These are phyloP conservation scores for Prosopocoilus inquinatus DNA, from an alignment of 2,888 invertebrate genomes.

Conservation along the genomic window DNA sequence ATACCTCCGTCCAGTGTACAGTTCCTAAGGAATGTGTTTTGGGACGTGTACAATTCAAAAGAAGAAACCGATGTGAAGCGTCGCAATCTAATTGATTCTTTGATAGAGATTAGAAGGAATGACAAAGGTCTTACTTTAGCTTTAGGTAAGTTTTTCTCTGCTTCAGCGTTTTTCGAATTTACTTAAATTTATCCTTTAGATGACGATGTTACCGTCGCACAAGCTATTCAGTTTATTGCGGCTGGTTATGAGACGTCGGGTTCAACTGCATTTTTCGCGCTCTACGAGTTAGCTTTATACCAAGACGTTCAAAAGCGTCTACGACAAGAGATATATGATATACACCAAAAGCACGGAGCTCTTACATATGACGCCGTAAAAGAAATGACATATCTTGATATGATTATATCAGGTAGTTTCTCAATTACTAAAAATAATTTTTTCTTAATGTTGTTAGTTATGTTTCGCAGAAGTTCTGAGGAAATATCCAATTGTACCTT, in stretches of 20 bases:
- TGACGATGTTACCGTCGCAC: conserved; percentile 57
- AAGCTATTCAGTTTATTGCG: conserved; percentile 59
- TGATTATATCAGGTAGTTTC: conserved; percentile 54
- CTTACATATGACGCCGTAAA: conserved; percentile 55
- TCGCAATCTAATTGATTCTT: conserved; percentile 51
- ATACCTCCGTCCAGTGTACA: conserved; percentile 38
- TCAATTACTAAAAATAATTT: background rate
- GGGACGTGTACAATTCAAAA: conserved; percentile 39
- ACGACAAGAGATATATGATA: conserved; percentile 42
- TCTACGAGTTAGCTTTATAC: conserved; percentile 45
- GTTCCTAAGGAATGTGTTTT: conserved; percentile 42
- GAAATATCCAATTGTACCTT: conserved; percentile 46
- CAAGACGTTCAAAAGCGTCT: conserved; percentile 46
- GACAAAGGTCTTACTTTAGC: conserved; percentile 35
- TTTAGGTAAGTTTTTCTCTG: too few relatives aligned
- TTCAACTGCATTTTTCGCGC: conserved; percentile 53
- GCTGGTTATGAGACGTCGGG: conserved; percentile 53
- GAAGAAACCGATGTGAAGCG: conserved; percentile 37
- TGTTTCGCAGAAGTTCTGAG: conserved; percentile 47
- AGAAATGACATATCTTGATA: conserved; percentile 58
- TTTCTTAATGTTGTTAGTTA: background rate
- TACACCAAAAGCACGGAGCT: conserved; percentile 43
- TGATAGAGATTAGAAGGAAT: conserved; percentile 45
- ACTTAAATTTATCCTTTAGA: conserved; percentile 44
- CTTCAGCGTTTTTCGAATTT: background rate